These are phyloP conservation scores for Rhaphigaster nebulosa DNA, from an alignment of 2,888 invertebrate species.

Conservation along the genomic window DNA sequence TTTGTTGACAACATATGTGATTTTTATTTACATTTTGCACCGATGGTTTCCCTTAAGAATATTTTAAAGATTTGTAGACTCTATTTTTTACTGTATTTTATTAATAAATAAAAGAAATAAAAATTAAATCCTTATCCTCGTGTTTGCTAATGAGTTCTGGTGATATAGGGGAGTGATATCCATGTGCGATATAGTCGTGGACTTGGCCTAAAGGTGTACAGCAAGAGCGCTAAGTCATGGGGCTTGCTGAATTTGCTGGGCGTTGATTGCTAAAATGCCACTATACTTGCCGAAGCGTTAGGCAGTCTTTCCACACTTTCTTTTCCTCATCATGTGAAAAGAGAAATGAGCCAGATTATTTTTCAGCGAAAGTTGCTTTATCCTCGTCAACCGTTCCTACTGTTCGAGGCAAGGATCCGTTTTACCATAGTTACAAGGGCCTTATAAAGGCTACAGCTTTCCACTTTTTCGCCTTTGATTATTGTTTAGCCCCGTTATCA, in stretches of 20 bases:
- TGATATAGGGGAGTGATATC: background rate
- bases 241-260: too few relatives aligned
- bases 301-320: constrained; percentile 48
- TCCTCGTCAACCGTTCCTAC: constrained; percentile 1
- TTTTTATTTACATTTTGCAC: too few relatives aligned
- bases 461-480: constrained; percentile 43
- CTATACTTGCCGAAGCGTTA: background rate
- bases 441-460: constrained; percentile 27
- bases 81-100: too few relatives aligned
- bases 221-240: background rate
- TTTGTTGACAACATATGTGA: too few relatives aligned
- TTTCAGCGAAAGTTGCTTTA: constrained; percentile 54
- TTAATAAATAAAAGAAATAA: background rate
- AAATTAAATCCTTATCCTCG: background rate
- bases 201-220: background rate
- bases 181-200: background rate
- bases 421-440: background rate
- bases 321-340: constrained; percentile 51
- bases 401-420: background rate
- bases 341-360: constrained; percentile 55
- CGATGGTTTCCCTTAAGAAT: too few relatives aligned
- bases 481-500: background rate
- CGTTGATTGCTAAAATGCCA: background rate
- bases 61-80: too few relatives aligned
- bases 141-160: background rate